Base-by-base conservation (phyloP, 2,113 vertebrate species). In the Hippocampus comes region DNA sequence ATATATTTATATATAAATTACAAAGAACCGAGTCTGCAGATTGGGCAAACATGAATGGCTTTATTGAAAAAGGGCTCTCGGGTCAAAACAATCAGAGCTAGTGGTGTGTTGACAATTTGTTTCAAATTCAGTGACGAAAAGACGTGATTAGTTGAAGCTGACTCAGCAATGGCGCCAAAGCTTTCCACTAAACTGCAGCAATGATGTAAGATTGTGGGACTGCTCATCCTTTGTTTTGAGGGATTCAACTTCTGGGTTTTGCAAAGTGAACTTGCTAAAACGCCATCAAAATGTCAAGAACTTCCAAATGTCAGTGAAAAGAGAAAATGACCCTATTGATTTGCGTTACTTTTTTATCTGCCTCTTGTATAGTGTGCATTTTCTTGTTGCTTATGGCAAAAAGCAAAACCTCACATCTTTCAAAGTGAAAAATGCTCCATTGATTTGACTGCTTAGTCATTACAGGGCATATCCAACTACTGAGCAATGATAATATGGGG, bases 61-160 rank as follows among this genome's bases (percentile, higher is more conserved):
- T 38, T 0, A 38, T 38, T 38, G 34, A 38, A 38, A 38, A 38
- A 38, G 34, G 34, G 34, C 34, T 38, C 34, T 51, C 85, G 92
- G 94, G 94, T 94, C 94, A 94, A 15, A 68, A 91, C 89, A 92
- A 90, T 93, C 92, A 93, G 94, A 93, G 87, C 83, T 92, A 89
- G 87, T 91, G 92, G 89, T 92, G 91, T 82, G 87, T 90, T 80
- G 88, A 93, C 90, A 87, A 94, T 93, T 91, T 84, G 88, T 91
- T 92, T 91, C 91, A 92, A 89, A 93, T 89, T 86, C 91, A 94
- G 90, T 76, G 93, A 94, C 91, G 88, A 92, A 92, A 91, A 88
- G 84, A 92, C 90, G 92, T 93, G 93, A 94, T 94, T 92, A 92
- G 94, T 94, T 91, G 92, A 92, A 91, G 91, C 93, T 95, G 93